These are phyloP conservation scores for Tigriopus californicus DNA, from an alignment of 2,888 invertebrate genomes.

Conservation along the genomic window DNA sequence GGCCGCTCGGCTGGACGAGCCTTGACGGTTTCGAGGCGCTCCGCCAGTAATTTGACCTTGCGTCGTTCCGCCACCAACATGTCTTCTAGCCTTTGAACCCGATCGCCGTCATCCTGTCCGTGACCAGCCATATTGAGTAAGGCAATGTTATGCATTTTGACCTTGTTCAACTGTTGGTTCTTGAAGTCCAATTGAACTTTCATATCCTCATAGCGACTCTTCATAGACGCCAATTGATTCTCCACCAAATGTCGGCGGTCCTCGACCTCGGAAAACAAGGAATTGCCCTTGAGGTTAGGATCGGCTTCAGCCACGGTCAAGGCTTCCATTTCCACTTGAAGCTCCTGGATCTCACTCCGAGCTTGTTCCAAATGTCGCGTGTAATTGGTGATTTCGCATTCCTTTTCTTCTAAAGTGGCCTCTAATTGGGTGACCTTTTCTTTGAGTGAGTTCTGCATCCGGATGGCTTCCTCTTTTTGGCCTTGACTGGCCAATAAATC, in stretches of 20 bases:
- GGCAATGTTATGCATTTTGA: slow-evolving; percentile 4
- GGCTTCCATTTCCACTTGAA: neutral
- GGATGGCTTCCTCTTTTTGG: neutral
- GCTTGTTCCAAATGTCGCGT: neutral
- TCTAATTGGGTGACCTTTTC: neutral
- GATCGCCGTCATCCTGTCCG: neutral
- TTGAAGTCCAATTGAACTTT: neutral
- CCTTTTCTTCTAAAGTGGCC: neutral
- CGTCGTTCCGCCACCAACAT: neutral
- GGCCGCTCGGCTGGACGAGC: neutral
- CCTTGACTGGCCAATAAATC: neutral
- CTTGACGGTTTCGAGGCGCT: neutral
- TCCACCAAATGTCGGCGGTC: slow-evolving; percentile 5
- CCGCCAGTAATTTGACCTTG: neutral
- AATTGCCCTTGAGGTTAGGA: neutral
- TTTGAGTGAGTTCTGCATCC: neutral
- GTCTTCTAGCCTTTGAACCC: neutral
- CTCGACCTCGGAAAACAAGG: slow-evolving; percentile 7
- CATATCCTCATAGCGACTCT: neutral
- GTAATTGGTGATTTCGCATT: neutral
- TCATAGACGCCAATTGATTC: neutral
- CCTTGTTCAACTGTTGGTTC: neutral
- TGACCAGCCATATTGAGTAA: neutral
- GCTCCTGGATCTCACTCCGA: neutral
- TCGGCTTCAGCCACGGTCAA: neutral